Conservation (phyloP, 2,113 vertebrate genomes). For the Silurus meridionalis region DNA sequence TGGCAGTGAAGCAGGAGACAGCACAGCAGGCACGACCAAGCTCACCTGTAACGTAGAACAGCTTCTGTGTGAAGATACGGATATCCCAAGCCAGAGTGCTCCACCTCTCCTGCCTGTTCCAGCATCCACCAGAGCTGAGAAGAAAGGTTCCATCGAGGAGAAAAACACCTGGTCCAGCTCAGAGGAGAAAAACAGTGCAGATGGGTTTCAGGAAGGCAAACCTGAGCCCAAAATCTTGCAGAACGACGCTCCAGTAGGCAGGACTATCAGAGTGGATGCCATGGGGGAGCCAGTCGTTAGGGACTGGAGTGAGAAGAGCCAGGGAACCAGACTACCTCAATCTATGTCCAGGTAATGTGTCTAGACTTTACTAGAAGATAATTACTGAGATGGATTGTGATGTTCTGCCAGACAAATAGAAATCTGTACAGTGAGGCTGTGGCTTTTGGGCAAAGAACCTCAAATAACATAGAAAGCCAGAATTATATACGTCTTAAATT, state of each 20-base stretch:
- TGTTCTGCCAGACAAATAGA: neutral
- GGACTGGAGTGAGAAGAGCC: constrained; percentile 78
- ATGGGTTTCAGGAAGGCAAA: constrained; percentile 47
- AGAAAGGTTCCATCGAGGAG: constrained; percentile 62
- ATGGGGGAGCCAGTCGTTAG: constrained; percentile 70
- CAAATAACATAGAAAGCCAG: too few relatives aligned
- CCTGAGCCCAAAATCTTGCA: constrained; percentile 66
- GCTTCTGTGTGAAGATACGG: constrained; percentile 76
- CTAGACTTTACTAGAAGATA: neutral
- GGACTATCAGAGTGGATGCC: constrained; percentile 63
- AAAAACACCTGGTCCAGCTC: constrained; percentile 47
- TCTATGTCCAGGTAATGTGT: constrained; percentile 74
- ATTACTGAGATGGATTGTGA: neutral
- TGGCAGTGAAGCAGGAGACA: constrained; percentile 47
- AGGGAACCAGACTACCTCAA: constrained; percentile 76
- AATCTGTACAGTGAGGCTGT: too few relatives aligned
- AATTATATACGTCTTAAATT: too few relatives aligned
- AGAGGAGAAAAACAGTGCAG: constrained; percentile 60
- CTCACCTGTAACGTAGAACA: constrained; percentile 72
- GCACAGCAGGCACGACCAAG: constrained; percentile 29
- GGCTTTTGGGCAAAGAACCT: too few relatives aligned
- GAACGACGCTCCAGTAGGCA: constrained; percentile 58
- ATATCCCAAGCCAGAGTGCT: constrained; percentile 70
- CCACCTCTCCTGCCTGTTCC: constrained; percentile 70
- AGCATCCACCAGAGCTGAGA: constrained; percentile 44